Evolutionary conservation across 2,888 invertebrate genomes (phyloP).

Genomic region (Lampropteryx suffumata): DNA sequence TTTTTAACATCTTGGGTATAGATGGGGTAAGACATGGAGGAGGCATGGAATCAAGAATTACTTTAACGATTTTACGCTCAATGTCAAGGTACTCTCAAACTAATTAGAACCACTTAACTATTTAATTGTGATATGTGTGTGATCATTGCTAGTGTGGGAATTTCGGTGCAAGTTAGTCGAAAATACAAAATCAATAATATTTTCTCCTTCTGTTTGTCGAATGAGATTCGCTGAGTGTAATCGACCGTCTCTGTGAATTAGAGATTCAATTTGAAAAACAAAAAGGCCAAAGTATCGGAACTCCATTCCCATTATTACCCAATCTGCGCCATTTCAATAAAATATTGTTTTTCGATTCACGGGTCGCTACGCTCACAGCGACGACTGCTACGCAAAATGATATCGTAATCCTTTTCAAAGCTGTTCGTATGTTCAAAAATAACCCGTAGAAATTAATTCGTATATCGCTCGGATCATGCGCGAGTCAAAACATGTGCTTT

Average conservation of each 20-base stretch:
- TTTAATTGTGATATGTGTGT: no score
- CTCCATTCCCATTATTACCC: constrained; percentile 16
- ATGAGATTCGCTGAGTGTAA: no score
- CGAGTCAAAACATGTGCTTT: constrained; percentile 23
- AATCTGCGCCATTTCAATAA: constrained; percentile 22
- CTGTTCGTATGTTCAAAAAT: constrained; percentile 22
- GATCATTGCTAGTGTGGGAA: no score
- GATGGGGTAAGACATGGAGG: no score
- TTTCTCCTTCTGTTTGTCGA: no score
- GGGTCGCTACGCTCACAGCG: constrained; percentile 1
- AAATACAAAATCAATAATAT: no score
- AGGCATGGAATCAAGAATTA: no score
- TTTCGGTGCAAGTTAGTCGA: no score
- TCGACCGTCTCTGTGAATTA: constrained; percentile 15
- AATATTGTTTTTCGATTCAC: constrained; percentile 24
- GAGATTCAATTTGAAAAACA: constrained; percentile 18
- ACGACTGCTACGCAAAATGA: constrained; percentile 16
- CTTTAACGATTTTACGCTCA: no score
- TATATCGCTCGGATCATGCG: constrained; percentile 18
- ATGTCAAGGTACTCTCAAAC: no score
- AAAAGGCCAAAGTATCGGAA: constrained; percentile 14
- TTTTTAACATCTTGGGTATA: no score
- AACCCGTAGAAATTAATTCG: constrained; percentile 22
- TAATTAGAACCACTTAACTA: no score
- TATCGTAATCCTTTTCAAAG: constrained; percentile 23